Evolutionary conservation across 1,140 invertebrate genomes (phyloP).

Genomic region (Tetranychus cinnabarinus): DNA sequence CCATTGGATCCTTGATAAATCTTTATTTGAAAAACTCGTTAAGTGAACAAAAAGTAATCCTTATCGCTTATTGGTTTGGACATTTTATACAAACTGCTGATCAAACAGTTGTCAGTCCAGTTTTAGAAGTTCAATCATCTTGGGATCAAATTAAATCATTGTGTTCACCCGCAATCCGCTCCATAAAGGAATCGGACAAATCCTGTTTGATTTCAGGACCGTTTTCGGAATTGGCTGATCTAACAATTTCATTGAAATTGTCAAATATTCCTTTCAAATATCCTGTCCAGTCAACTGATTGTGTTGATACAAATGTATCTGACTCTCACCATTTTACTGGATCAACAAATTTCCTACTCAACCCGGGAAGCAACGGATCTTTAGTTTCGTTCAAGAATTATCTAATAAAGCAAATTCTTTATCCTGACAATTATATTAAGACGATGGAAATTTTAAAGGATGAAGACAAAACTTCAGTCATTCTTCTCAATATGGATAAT

Average conservation of each 20-base stretch:
- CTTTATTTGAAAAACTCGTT: neutral
- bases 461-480: neutral
- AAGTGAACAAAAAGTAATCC: neutral
- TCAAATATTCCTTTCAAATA: neutral
- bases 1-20: neutral
- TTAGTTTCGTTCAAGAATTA: neutral
- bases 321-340: neutral
- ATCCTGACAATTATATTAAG: neutral
- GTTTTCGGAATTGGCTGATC: neutral
- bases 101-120: neutral
- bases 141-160: constrained; percentile 47
- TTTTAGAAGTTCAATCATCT: neutral
- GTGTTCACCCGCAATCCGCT: no score
- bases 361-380: neutral
- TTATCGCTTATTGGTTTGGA: neutral
- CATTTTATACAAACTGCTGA: neutral
- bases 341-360: neutral
- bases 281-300: neutral
- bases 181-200: neutral
- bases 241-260: neutral
- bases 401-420: neutral
- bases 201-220: neutral
- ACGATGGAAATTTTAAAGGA: neutral
- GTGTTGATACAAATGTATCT: neutral
- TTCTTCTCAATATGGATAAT: neutral